Percentiles rank a stretch among this genome's conserved stretches.
Evolutionary conservation across 2,888 invertebrate genomes (phyloP).

Genomic region (Eubasilissa splendida): DNA sequence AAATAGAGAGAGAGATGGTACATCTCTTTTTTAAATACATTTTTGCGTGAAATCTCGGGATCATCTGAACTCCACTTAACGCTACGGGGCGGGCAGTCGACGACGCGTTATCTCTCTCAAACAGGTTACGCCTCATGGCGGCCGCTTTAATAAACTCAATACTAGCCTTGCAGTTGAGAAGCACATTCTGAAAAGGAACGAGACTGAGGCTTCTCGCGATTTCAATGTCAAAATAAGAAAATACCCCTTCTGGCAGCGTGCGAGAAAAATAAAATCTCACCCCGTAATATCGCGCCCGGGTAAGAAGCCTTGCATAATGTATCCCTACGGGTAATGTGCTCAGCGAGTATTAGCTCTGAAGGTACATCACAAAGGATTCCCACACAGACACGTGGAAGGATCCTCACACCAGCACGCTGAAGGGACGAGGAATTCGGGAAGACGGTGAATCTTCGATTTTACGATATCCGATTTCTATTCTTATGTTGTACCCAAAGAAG

Average conservation of each 20-base stretch:
- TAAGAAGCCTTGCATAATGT: constrained; percentile 42
- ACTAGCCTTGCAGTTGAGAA: background rate
- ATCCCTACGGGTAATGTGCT: constrained; percentile 35
- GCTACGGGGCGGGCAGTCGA: constrained; percentile 27
- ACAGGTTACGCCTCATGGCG: constrained; percentile 12
- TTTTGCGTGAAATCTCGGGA: background rate
- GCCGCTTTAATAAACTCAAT: background rate
- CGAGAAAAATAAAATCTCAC: background rate
- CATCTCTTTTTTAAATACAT: background rate
- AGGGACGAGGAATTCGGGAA: constrained; percentile 13
- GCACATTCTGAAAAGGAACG: background rate
- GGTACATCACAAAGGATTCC: constrained; percentile 3
- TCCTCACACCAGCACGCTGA: background rate
- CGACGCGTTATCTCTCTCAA: constrained; percentile 29
- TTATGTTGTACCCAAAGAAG: constrained; percentile 11
- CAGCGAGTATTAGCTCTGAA: constrained; percentile 31
- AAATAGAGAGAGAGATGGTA: too few species aligned
- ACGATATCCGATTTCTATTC: constrained; percentile 35
- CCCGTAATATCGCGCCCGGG: background rate
- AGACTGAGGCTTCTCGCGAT: background rate
- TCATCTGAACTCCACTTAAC: constrained; percentile 25
- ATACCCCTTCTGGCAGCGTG: background rate
- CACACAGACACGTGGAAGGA: background rate
- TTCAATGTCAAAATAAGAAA: background rate
- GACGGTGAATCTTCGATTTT: constrained; percentile 28